A percentile compares a stretch with the other conserved stretches of the same genome.
Evolutionary conservation across 2,888 invertebrate species (phyloP).

Genomic region (Drosophila merina): DNA sequence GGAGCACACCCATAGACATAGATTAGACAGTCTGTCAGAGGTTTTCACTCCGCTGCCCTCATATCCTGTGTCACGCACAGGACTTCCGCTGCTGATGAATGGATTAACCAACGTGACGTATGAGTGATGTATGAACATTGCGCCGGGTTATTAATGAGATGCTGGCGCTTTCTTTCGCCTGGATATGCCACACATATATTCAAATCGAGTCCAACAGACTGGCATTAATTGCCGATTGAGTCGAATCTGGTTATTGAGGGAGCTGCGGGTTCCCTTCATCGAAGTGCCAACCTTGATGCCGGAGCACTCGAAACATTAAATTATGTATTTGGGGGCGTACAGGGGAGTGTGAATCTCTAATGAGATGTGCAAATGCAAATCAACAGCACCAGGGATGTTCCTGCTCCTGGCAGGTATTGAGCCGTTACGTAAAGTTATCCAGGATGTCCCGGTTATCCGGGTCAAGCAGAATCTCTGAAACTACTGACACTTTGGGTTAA

Average conservation of each 20-base stretch:
- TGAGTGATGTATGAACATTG: conserved; percentile 72
- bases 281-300: conserved; percentile 36
- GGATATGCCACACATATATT: background rate
- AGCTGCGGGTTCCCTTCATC: conserved; percentile 27
- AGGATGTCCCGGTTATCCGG: background rate
- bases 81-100: conserved; percentile 47
- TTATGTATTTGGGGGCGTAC: conserved; percentile 30
- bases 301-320: conserved; percentile 36
- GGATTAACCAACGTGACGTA: conserved; percentile 74
- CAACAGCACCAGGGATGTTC: conserved; percentile 27
- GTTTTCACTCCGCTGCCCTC: background rate
- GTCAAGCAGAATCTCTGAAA: conserved; percentile 7
- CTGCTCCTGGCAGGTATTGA: conserved; percentile 42
- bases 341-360: conserved; percentile 45
- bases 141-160: conserved; percentile 68
- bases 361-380: conserved; percentile 55
- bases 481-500: background rate
- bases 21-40: conserved; percentile 29
- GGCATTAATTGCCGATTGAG: conserved; percentile 69
- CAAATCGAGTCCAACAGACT: conserved; percentile 42
- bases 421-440: conserved; percentile 7
- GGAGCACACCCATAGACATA: conserved; percentile 16
- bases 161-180: conserved; percentile 45
- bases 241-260: conserved; percentile 35
- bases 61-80: conserved; percentile 11